Percentiles rank a stretch among this genome's conserved stretches.
Conservation (phyloP, 2,888 invertebrate genomes). For the Ectemnius cavifrons region DNA sequence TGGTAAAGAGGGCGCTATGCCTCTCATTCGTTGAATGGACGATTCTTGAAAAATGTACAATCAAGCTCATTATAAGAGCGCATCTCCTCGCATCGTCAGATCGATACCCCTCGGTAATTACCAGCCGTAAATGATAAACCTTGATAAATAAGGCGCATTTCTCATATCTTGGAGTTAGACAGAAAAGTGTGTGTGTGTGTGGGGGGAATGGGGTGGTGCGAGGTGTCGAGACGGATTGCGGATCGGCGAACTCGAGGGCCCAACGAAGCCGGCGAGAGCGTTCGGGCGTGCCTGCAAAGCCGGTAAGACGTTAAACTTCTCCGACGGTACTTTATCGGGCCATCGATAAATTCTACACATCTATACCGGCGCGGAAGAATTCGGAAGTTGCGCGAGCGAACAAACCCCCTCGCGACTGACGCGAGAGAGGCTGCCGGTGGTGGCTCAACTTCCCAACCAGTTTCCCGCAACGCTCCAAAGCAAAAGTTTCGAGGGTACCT, state of each 20-base stretch:
- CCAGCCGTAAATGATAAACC: no score
- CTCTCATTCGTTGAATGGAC: no score
- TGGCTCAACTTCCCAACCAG: conserved; percentile 45
- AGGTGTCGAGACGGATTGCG: background rate
- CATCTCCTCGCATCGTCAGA: no score
- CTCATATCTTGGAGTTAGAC: no score
- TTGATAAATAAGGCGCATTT: no score
- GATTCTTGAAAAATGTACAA: no score
- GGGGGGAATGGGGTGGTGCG: background rate
- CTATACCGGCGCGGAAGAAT: conserved; percentile 47
- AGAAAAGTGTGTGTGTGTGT: background rate
- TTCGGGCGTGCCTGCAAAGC: conserved; percentile 29
- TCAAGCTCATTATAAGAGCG: no score
- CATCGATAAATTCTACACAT: conserved; percentile 60
- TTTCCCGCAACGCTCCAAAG: conserved; percentile 38
- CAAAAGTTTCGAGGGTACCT: conserved; percentile 34
- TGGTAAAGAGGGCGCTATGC: no score
- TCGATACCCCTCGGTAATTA: no score
- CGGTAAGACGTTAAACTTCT: conserved; percentile 51
- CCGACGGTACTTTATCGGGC: conserved; percentile 49
- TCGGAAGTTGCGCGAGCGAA: conserved; percentile 46
- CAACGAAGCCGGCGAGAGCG: conserved; percentile 1
- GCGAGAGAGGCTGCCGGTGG: conserved; percentile 16
- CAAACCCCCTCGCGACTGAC: conserved; percentile 41
- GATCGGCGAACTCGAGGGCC: no score